Conservation (phyloP, 2,113 vertebrate genomes). For the Etheostoma cragini region DNA sequence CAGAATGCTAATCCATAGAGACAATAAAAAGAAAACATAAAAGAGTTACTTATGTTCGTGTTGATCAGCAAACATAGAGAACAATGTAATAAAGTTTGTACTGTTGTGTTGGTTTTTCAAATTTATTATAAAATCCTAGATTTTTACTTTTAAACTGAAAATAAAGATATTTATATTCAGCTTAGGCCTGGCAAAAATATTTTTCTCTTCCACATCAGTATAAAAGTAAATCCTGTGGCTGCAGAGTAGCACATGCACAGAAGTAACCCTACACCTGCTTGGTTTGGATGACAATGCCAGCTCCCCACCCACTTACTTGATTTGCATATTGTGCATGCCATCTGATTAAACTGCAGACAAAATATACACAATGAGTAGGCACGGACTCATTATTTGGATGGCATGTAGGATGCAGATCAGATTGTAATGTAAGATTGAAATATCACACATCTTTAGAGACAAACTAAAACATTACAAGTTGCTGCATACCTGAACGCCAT, state of each 20-base stretch:
- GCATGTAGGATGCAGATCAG: conserved; percentile 21
- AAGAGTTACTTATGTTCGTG: not conserved
- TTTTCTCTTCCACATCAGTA: not conserved
- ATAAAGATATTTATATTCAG: not conserved
- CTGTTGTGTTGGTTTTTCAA: not conserved
- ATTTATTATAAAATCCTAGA: not conserved
- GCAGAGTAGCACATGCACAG: not conserved
- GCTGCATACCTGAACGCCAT: not conserved
- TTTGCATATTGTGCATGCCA: conserved; percentile 58
- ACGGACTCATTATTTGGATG: conserved; percentile 16
- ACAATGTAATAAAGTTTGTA: not conserved
- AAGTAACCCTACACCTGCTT: conserved; percentile 36
- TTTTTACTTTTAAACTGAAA: not conserved
- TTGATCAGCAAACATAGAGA: not conserved
- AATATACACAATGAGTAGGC: conserved; percentile 37
- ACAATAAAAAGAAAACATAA: too few relatives aligned
- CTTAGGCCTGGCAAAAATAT: not conserved
- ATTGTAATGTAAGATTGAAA: not conserved
- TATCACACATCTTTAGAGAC: conserved; percentile 5
- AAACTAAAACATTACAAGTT: conserved; percentile 6
- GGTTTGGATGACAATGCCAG: conserved; percentile 24
- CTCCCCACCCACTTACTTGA: conserved; percentile 39
- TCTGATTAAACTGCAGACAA: conserved; percentile 47
- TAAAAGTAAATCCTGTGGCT: conserved; percentile 8
- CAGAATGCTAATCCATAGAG: not conserved